Evolutionary conservation across 1,140 invertebrate genomes (phyloP).

Genomic region (Drosophila nigrodunni): DNA sequence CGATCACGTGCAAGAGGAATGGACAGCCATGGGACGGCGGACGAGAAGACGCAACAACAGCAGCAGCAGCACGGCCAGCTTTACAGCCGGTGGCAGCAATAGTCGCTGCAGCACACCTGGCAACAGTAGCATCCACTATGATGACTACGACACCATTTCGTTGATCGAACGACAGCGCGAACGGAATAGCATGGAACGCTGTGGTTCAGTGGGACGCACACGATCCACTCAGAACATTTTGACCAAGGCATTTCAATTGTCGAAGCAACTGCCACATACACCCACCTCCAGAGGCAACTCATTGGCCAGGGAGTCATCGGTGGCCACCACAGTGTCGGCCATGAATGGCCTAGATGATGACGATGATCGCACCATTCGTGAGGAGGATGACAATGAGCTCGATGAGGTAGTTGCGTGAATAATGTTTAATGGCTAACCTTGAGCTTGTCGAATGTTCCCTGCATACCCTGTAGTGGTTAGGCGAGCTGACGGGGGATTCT

Average conservation of each 20-base stretch:
- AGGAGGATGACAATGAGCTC: constrained; percentile 78
- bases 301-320: constrained; percentile 85
- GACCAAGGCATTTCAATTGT: constrained; percentile 91
- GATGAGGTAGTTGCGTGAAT: constrained; percentile 54
- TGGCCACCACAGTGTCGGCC: constrained; percentile 40
- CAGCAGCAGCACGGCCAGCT: constrained; percentile 48
- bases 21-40: constrained; percentile 85
- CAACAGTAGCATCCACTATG: constrained; percentile 61
- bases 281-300: constrained; percentile 80
- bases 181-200: constrained; percentile 76
- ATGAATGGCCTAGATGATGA: constrained; percentile 57
- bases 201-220: constrained; percentile 86
- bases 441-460: not conserved
- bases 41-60: constrained; percentile 85
- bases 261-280: constrained; percentile 86
- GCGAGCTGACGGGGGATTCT: not conserved
- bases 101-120: constrained; percentile 75
- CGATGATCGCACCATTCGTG: constrained; percentile 79
- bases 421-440: constrained; percentile 53
- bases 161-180: constrained; percentile 80
- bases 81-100: constrained; percentile 55
- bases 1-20: constrained; percentile 94
- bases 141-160: constrained; percentile 80
- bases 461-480: not conserved
- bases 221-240: constrained; percentile 91